Evolutionary conservation across 2,888 invertebrate species (phyloP), one percentile per base, ranked within the genome.

Genomic region (Polietes domitor): DNA sequence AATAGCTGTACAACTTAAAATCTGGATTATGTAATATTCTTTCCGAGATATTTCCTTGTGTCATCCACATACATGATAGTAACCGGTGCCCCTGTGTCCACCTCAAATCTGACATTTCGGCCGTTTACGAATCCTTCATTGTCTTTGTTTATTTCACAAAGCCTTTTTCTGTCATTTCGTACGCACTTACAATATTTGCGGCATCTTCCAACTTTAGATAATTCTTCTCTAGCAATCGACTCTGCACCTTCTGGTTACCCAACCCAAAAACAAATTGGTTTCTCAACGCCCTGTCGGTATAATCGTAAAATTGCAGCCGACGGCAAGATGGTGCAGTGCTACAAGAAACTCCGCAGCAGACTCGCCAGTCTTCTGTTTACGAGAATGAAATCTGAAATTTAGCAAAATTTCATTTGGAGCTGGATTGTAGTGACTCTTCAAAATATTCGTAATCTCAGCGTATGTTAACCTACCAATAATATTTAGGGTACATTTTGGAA

Each of bases 1-100:
- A 81, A 47, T 85, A 85, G 28, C 73, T 83, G 50, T 76, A 81
- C 7, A 82, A 72, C n/a, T 82, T 65, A 19, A 70, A 78, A 63
- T 83, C 73, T 21, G 26, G 80, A 70, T 68, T 19, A 21, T 76
- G 47, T 17, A 81, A 58, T 17, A 76, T 78, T 17, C 41, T 12
- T 19, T 61, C 68, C 19, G 58, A 86, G 79, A 53, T 75, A 71
- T 32, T 72, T 82, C 43, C 83, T 82, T 7, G 81, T 79, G 61
- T 84, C 80, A 4, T 37, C 55, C 50, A 81, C 73, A 55, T 74
- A 81, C 26, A 77, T 72, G 19, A 82, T 71, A 6, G 77, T 80
- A 19, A 85, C 85, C 17, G 80, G 63, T 47, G 84, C 84, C 47
- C 80, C 80, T 41, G 61, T 61, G n/a, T 61, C 61, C 15, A 61